Conservation (phyloP, 2,797 vertebrate species). For the Leptatherina wallacei region DNA sequence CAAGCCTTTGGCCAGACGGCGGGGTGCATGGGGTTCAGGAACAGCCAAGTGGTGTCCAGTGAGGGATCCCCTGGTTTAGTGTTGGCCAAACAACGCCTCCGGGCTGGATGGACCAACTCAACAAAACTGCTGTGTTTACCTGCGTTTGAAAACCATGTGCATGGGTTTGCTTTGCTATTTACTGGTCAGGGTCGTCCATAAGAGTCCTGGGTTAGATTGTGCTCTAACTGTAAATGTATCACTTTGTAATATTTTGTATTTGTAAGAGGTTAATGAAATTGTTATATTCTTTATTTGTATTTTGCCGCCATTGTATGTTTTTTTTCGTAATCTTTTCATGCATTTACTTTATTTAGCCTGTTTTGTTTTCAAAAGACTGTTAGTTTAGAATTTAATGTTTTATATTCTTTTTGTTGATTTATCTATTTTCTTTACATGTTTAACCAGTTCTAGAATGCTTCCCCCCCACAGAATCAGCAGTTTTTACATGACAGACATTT, state of each 20-base stretch:
- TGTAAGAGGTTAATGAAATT: not conserved
- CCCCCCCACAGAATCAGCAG: too few relatives aligned
- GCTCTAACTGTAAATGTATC: not conserved
- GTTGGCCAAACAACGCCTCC: conserved; percentile 79
- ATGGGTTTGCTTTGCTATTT: conserved; percentile 30
- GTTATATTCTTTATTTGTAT: too few relatives aligned
- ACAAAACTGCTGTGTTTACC: conserved; percentile 33
- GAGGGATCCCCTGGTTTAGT: conserved; percentile 62
- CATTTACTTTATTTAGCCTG: too few relatives aligned
- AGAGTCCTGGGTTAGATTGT: conserved; percentile 11
- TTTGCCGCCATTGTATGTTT: too few relatives aligned
- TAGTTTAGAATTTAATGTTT: too few relatives aligned
- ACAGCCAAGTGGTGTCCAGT: conserved; percentile 75
- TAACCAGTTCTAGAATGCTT: too few relatives aligned
- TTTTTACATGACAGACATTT: too few relatives aligned
- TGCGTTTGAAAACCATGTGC: conserved; percentile 18
- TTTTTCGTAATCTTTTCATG: too few relatives aligned
- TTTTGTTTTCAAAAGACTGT: too few relatives aligned
- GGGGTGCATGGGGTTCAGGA: conserved; percentile 58
- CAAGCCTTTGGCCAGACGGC: conserved; percentile 75
- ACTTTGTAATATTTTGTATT: not conserved
- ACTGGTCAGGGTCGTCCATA: conserved; percentile 25
- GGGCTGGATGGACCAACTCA: conserved; percentile 75
- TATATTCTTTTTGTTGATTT: too few relatives aligned
- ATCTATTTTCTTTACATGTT: too few relatives aligned